phyloP scores from a whole-genome alignment of 2,888 invertebrate genomes.

The Nomada ferruginata region DNA sequence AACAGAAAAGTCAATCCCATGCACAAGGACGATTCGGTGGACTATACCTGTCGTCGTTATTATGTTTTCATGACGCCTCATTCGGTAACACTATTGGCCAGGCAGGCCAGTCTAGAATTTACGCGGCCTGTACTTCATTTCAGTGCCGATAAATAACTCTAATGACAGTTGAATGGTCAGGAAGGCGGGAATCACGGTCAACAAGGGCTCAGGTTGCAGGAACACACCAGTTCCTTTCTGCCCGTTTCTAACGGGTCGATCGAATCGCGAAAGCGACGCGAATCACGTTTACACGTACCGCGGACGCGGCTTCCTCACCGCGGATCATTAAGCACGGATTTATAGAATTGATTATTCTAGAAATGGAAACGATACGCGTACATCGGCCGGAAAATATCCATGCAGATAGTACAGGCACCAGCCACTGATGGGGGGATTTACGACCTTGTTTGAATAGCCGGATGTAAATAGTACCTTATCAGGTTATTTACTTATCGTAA shows the following conservation, averaged over 20 bases:
- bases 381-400: constrained; percentile 37
- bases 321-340: constrained; percentile 58
- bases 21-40: neutral
- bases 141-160: constrained; percentile 64
- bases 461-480: constrained; percentile 50
- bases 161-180: constrained; percentile 68
- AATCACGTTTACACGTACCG: constrained; percentile 56
- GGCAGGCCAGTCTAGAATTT: constrained; percentile 45
- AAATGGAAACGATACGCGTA: constrained; percentile 44
- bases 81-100: constrained; percentile 33
- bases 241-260: constrained; percentile 42
- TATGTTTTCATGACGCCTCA: constrained; percentile 63
- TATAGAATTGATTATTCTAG: constrained; percentile 60
- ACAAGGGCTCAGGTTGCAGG: constrained; percentile 55
- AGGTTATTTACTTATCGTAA: constrained; percentile 51
- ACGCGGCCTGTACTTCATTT: constrained; percentile 60
- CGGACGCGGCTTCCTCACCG: constrained; percentile 36
- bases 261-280: constrained; percentile 48
- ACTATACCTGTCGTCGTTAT: constrained; percentile 50
- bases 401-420: neutral
- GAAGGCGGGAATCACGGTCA: constrained; percentile 58
- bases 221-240: constrained; percentile 33
- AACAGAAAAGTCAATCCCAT: too few species aligned
- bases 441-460: constrained; percentile 16
- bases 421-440: constrained; percentile 23